Percentiles rank a stretch among this genome's conserved stretches.
Conservation (phyloP, 2,888 invertebrate species). For the Thysanoteuthis rhombus region DNA sequence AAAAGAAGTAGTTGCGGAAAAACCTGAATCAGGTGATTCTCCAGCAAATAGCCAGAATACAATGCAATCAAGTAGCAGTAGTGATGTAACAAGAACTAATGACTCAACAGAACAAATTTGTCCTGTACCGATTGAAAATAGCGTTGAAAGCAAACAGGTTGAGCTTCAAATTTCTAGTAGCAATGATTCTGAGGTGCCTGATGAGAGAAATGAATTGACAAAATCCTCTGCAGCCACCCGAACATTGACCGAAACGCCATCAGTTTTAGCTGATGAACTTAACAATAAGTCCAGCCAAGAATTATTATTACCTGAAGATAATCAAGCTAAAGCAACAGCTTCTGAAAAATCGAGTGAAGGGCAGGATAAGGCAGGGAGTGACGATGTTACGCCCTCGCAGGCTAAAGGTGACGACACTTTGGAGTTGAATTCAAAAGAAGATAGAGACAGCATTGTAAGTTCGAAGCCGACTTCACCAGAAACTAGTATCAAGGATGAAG, state of each 20-base stretch:
- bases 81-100: background rate
- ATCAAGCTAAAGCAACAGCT: background rate
- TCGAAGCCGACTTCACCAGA: background rate
- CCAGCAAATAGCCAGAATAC: background rate
- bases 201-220: background rate
- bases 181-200: background rate
- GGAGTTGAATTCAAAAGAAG: background rate
- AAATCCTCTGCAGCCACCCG: background rate
- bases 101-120: background rate
- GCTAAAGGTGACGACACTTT: slow-evolving; percentile 12
- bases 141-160: background rate
- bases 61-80: background rate
- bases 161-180: background rate
- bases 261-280: background rate
- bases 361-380: background rate
- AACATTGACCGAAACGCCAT: background rate
- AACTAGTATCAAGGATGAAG: background rate
- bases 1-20: background rate
- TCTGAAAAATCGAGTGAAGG: background rate
- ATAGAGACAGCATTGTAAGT: slow-evolving; percentile 12
- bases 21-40: background rate
- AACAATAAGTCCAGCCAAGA: background rate
- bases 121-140: background rate
- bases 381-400: background rate
- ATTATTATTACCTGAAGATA: background rate